phyloP scores from a whole-genome alignment of 2,797 vertebrate species.

The Bucorvus abyssinicus region DNA sequence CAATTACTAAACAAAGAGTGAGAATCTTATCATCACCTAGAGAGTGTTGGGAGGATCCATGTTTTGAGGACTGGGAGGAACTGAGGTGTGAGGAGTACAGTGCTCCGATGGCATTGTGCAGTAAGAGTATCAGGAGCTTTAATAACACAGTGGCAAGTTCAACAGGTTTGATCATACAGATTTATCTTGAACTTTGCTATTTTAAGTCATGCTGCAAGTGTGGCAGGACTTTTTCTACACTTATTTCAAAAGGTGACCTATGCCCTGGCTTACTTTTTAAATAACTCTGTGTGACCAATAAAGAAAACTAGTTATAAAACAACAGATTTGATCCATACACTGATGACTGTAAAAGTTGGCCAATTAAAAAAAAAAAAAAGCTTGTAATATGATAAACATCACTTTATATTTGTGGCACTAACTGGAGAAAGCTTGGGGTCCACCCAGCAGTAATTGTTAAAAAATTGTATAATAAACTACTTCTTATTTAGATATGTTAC shows the following conservation, averaged over 20 bases:
- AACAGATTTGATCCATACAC: background rate
- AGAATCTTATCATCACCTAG: background rate
- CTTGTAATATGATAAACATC: background rate
- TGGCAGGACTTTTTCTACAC: background rate
- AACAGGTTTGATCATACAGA: background rate
- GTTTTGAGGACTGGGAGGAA: background rate
- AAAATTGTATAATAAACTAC: background rate
- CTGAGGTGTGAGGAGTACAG: background rate
- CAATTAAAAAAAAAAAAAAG: background rate
- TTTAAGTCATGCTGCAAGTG: background rate
- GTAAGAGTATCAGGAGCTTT: background rate
- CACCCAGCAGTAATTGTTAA: background rate
- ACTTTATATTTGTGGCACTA: background rate
- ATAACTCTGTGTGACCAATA: background rate
- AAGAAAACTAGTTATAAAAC: background rate
- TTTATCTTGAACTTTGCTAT: background rate
- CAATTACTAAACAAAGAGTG: fast-evolving
- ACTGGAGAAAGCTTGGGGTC: background rate
- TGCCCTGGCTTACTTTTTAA: background rate
- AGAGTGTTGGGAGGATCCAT: background rate
- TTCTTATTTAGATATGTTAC: background rate
- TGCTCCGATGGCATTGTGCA: background rate
- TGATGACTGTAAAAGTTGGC: background rate
- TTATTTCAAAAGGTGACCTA: background rate
- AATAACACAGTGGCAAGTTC: background rate